These are phyloP conservation scores for Hyperopisus bebe DNA, from an alignment of 2,113 vertebrate species.

Conservation along the genomic window DNA sequence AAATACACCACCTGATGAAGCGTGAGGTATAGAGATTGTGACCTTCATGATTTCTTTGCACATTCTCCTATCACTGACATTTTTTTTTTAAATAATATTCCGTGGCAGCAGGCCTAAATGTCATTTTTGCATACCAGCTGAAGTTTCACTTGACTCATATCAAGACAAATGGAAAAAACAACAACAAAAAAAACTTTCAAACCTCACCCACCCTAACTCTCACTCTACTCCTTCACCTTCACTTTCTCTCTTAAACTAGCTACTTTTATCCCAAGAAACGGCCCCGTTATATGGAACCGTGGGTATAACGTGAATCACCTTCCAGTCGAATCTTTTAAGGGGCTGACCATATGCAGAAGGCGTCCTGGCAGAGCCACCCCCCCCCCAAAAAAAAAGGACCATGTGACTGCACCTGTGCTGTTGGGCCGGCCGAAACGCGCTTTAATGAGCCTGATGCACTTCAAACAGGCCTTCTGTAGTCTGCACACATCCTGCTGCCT, in stretches of 20 bases:
- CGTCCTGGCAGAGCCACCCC: background rate
- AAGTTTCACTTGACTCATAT: conserved; percentile 34
- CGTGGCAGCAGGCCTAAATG: conserved; percentile 32
- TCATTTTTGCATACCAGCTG: conserved; percentile 33
- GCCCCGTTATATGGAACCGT: conserved; percentile 57
- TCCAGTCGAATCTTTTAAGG: conserved; percentile 48
- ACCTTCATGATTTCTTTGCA: background rate
- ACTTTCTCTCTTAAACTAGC: conserved; percentile 32
- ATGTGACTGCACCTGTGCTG: background rate
- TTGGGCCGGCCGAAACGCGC: conserved; percentile 36
- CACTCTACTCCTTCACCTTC: conserved; percentile 34
- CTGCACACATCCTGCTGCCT: conserved; percentile 21
- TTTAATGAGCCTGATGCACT: conserved; percentile 21
- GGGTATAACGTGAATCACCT: conserved; percentile 47
- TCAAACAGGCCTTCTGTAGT: conserved; percentile 24
- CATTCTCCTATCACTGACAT: background rate
- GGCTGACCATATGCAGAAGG: conserved; percentile 58
- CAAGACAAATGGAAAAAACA: conserved; percentile 36
- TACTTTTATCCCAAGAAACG: conserved; percentile 41
- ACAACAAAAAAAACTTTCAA: conserved; percentile 25
- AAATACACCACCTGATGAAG: background rate
- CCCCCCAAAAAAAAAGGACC: background rate
- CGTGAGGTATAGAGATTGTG: background rate
- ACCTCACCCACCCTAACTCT: conserved; percentile 46
- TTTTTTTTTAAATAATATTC: background rate